Evolutionary conservation across 2,888 invertebrate genomes (phyloP), one percentile per base, ranked within the genome.

Genomic region (Eupithecia subfuscata): DNA sequence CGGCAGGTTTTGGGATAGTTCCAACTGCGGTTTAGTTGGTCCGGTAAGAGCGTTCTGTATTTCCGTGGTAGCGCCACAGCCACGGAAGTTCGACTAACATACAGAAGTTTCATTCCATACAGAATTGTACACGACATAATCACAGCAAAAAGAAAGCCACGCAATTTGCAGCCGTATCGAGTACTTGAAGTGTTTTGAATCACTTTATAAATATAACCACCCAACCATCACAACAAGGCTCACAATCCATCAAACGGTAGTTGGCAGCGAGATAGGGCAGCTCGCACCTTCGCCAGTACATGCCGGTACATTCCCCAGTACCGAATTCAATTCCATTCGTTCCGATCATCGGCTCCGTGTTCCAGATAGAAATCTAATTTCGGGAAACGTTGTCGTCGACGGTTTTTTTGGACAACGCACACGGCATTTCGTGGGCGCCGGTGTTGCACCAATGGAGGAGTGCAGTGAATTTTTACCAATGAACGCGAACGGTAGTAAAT

Each of bases 291-390:
- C 71, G n/a, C 18, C 12, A 37, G 40, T 67, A 65, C 65, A 65
- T 74, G 74, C 69, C 78, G 71, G 83, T 83, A 84, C 83, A 81
- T 83, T 85, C 83, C 83, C 87, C 84, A 82, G 84, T 82, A 83
- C 83, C 82, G 84, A 87, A 88, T 88, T 88, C 87, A 87, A 88
- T 88, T 88, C 85, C 85, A 86, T 88, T 85, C 87, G 86, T 87
- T 87, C 88, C 88, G 88, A 88, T 88, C 86, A 88, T 87, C 88
- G 87, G 84, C 81, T 85, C 82, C 88, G 84, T 85, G 87, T 86
- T 87, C 83, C 82, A 85, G 84, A 88, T 88, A 88, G 88, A 87
- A 88, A 88, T 88, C 87, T 88, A 87, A 88, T 88, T 88, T 86
- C 82, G 84, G 83, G 80, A 86, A 87, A 86, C 84, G 88, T 84